Evolutionary conservation across 2,113 vertebrate species (phyloP).

Genomic region (Orcinus orca): DNA sequence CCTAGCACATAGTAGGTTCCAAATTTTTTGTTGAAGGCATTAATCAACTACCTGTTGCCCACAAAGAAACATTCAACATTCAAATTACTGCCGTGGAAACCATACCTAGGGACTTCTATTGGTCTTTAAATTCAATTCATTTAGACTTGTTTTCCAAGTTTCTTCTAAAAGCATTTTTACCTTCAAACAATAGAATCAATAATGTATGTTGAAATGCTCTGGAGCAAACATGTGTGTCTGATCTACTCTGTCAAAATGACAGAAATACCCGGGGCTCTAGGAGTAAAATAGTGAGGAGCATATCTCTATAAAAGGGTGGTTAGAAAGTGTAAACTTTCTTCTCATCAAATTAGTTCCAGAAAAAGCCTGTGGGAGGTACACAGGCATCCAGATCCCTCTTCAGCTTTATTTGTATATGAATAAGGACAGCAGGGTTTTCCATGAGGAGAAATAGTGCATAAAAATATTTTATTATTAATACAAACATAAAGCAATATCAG

Average conservation of each 20-base stretch:
- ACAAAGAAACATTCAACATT: conserved; percentile 40
- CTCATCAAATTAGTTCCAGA: conserved; percentile 45
- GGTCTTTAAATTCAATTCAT: conserved; percentile 62
- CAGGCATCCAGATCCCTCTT: not conserved
- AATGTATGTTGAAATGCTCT: conserved; percentile 62
- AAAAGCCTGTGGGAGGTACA: conserved; percentile 43
- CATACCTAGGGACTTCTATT: conserved; percentile 31
- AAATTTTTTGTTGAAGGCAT: conserved; percentile 17
- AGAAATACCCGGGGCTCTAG: conserved; percentile 22
- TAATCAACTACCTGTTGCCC: conserved; percentile 5
- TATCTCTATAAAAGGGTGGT: conserved; percentile 9
- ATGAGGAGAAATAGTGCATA: conserved; percentile 14
- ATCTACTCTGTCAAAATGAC: conserved; percentile 58
- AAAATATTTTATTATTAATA: conserved; percentile 66
- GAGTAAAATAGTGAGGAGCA: conserved; percentile 18
- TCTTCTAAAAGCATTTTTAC: conserved; percentile 67
- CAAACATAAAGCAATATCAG: conserved; percentile 54
- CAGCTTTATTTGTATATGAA: conserved; percentile 47
- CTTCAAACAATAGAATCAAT: conserved; percentile 67
- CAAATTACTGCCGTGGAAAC: conserved; percentile 49
- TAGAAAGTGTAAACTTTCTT: conserved; percentile 49
- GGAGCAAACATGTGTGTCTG: conserved; percentile 63
- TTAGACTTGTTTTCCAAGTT: conserved; percentile 64
- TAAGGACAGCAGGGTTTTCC: conserved; percentile 53
- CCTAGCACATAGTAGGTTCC: not conserved